Conservation (phyloP, 2,797 vertebrate species). For the Molothrus aeneus region DNA sequence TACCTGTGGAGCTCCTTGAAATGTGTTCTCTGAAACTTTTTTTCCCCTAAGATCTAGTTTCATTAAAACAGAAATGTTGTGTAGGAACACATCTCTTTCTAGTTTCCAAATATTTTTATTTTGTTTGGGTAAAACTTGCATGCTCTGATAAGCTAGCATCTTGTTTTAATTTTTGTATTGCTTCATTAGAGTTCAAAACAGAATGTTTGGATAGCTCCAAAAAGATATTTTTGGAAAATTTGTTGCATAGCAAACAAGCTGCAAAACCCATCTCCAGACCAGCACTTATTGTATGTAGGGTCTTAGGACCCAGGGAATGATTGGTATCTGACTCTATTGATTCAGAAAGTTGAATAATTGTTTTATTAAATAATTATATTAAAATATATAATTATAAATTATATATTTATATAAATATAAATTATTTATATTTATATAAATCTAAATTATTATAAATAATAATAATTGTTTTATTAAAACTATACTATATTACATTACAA, state of each 20-base stretch:
- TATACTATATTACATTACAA: not conserved
- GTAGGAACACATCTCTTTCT: not conserved
- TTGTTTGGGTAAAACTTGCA: not conserved
- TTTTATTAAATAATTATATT: not conserved
- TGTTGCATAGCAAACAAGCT: not conserved
- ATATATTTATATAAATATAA: too few relatives aligned
- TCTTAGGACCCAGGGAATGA: not conserved
- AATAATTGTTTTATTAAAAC: not conserved
- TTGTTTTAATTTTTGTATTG: not conserved
- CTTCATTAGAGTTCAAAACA: not conserved
- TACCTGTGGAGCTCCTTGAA: not conserved
- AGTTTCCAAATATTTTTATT: not conserved
- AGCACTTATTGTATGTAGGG: not conserved
- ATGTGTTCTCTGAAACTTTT: not conserved
- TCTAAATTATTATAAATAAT: too few relatives aligned
- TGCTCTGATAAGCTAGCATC: not conserved
- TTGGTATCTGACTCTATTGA: not conserved
- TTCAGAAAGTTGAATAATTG: not conserved
- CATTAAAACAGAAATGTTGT: not conserved
- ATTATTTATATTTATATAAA: too few relatives aligned
- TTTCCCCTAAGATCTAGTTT: not conserved
- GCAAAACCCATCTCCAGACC: not conserved
- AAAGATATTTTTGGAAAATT: not conserved
- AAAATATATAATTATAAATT: too few relatives aligned
- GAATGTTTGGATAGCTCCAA: not conserved